Conservation (phyloP, 2,797 vertebrate genomes). For the Hippocampus kuda region DNA sequence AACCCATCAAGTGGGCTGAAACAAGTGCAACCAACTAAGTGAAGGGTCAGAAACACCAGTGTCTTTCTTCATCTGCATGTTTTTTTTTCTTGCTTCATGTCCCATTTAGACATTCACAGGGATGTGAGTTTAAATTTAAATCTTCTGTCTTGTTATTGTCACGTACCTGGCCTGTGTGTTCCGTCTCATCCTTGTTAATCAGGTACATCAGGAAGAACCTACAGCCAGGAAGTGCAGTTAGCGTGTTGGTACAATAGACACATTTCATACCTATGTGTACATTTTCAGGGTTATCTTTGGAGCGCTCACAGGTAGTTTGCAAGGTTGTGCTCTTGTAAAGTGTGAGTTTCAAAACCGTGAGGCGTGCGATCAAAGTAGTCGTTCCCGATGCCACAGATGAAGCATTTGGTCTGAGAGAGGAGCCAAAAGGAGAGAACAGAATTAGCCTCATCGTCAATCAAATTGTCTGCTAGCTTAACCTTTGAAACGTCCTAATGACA, state of each 20-base stretch:
- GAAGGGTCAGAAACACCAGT: slow-evolving; percentile 10
- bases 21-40: slow-evolving; percentile 39
- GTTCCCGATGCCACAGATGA: slow-evolving; percentile 97
- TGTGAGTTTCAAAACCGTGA: slow-evolving; percentile 97
- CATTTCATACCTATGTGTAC: background rate
- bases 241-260: background rate
- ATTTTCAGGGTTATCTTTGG: background rate
- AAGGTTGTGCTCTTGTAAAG: slow-evolving; percentile 97
- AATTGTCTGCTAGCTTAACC: background rate
- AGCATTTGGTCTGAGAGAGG: slow-evolving; percentile 86
- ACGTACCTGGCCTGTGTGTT: slow-evolving; percentile 92
- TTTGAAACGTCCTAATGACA: no score
- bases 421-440: background rate
- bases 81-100: background rate
- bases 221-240: slow-evolving; percentile 16
- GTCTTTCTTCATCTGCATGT: slow-evolving; percentile 17
- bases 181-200: slow-evolving; percentile 99
- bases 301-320: slow-evolving; percentile 96
- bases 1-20: slow-evolving; percentile 36
- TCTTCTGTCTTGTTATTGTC: background rate
- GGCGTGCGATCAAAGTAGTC: slow-evolving; percentile 96
- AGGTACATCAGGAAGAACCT: slow-evolving; percentile 99
- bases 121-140: background rate
- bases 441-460: background rate
- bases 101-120: background rate